These are phyloP conservation scores for Pollenia angustigena DNA, from an alignment of 2,888 invertebrate genomes.

Conservation along the genomic window DNA sequence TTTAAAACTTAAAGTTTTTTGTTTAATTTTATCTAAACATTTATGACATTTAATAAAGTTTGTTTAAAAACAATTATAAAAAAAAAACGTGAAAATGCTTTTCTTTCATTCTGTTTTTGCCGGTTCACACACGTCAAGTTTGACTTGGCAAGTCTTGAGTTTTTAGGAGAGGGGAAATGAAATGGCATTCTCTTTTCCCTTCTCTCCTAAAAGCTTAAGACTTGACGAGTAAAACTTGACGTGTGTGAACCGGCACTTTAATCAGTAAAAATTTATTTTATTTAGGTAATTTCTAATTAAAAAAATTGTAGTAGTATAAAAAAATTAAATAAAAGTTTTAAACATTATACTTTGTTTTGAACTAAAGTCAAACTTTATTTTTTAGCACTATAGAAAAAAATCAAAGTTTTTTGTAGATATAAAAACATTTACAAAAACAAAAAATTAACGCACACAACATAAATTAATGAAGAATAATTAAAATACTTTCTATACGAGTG, in stretches of 20 bases:
- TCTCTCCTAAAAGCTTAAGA: too few species aligned
- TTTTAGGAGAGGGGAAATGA: too few species aligned
- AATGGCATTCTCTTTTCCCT: too few species aligned
- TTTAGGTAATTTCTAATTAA: constrained; percentile 58
- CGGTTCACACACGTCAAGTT: too few species aligned
- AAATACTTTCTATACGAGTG: constrained; percentile 70
- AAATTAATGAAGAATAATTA: constrained; percentile 62
- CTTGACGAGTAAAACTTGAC: too few species aligned
- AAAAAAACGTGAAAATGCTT: constrained; percentile 70
- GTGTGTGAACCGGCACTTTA: too few species aligned
- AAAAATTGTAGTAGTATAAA: constrained; percentile 49
- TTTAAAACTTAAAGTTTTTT: constrained; percentile 65
- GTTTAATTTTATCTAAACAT: constrained; percentile 65
- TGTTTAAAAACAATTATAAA: constrained; percentile 34
- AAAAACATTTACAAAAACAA: constrained; percentile 76
- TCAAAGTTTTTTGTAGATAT: constrained; percentile 9
- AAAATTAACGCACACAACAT: constrained; percentile 68
- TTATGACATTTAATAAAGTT: constrained; percentile 46
- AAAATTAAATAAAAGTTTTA: constrained; percentile 29
- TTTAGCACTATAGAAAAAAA: constrained; percentile 58
- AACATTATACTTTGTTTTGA: constrained; percentile 44
- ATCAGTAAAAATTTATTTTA: constrained; percentile 30
- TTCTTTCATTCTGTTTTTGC: constrained; percentile 23
- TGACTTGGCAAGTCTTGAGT: too few species aligned
- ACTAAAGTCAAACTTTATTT: constrained; percentile 67